These are phyloP conservation scores for Ahaetulla prasina DNA, from an alignment of 2,113 vertebrate genomes.

Conservation along the genomic window DNA sequence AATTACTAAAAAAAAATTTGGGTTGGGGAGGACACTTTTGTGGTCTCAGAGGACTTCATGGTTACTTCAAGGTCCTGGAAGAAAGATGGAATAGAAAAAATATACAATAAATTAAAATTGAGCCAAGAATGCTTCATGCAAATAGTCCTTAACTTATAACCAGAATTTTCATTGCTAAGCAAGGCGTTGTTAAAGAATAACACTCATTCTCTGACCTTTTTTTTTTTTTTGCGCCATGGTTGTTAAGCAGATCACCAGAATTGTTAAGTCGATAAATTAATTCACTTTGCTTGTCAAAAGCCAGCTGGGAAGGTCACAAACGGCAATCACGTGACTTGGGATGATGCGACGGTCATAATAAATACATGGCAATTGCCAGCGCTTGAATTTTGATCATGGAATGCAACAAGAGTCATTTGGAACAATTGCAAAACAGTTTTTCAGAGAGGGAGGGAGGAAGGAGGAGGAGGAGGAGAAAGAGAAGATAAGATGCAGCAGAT, in stretches of 20 bases:
- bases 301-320: background rate
- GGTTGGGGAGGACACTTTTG: fast-evolving
- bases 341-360: background rate
- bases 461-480: no score
- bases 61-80: background rate
- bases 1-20: background rate
- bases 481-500: no score
- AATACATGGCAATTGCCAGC: background rate
- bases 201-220: background rate
- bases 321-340: background rate
- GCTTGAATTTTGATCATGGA: background rate
- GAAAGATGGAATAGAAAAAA: background rate
- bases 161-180: background rate
- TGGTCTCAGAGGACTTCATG: background rate
- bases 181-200: background rate
- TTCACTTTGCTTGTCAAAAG: background rate
- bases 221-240: background rate
- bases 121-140: background rate
- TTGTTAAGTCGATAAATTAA: background rate
- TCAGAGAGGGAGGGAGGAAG: background rate
- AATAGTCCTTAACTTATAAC: background rate
- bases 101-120: no score
- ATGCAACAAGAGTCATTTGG: background rate
- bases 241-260: background rate
- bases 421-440: background rate